A percentile compares a stretch with the other conserved stretches of the same genome.
These are phyloP conservation scores for Gibbula magus DNA, from an alignment of 2,888 invertebrate species.

Conservation along the genomic window DNA sequence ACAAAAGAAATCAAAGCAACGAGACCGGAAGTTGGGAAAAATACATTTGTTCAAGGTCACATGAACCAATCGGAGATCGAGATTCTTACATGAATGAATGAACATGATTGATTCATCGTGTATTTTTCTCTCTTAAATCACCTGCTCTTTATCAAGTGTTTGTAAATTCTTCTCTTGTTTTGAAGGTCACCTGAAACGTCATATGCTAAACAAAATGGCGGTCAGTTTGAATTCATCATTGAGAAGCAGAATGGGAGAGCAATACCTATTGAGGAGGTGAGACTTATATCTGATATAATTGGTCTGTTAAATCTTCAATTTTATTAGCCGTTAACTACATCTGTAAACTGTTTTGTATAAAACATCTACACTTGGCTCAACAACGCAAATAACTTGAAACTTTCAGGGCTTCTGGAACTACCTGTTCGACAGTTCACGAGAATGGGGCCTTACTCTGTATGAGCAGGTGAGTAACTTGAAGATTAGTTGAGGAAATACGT, in stretches of 20 bases:
- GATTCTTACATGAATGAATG: no score
- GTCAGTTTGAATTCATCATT: not conserved
- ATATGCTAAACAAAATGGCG: not conserved
- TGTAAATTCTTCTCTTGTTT: not conserved
- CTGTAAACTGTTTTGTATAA: no score
- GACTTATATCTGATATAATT: not conserved
- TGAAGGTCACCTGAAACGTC: not conserved
- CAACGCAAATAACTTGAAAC: no score
- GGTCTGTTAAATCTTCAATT: not conserved
- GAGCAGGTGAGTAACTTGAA: slow-evolving; percentile 54
- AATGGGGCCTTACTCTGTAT: slow-evolving; percentile 62
- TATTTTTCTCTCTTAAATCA: no score
- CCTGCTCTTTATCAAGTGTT: not conserved
- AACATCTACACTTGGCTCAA: no score
- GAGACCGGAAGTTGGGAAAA: no score
- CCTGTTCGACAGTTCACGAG: slow-evolving; percentile 50
- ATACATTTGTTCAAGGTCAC: no score
- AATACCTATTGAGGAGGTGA: not conserved
- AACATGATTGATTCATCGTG: no score
- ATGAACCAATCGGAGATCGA: no score
- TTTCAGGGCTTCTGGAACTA: slow-evolving; percentile 63
- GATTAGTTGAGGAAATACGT: not conserved
- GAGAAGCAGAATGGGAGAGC: not conserved
- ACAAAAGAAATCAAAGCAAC: no score
- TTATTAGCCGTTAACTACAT: no score